Evolutionary conservation across 2,797 vertebrate species (phyloP), one percentile per base, ranked within the genome.

Genomic region (Falco peregrinus): DNA sequence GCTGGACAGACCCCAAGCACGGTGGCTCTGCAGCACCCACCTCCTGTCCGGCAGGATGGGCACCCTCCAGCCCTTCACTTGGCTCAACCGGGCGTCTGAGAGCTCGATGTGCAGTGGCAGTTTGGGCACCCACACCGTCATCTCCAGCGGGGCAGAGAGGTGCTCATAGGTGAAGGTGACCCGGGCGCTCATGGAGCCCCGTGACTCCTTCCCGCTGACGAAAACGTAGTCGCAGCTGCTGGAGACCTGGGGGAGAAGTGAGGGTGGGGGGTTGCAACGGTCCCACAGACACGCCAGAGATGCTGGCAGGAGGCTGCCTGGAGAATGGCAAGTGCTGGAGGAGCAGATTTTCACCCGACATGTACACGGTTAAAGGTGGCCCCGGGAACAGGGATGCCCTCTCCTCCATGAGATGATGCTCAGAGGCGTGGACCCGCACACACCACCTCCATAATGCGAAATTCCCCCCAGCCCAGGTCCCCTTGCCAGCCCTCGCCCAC

Each of bases 1-100:
- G 39, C 31, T 18, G 50, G 22, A 26, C 29, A 22, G 35, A 29
- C 21, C 80, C 53, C 50, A 10, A 1, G 37, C 29, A 4, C 1
- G 0, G n/a, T 16, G 33, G 39, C 10, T 22, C 29, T 1, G 0
- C 39, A 79, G 80, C 70, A 95, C 96, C 37, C 97, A 99, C 99
- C 99, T 99, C 94, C 99, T 97, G 96, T 99, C 99, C 0, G 99
- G 99, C 91, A 99, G 98, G 87, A 99, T 99, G 84, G 99, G 99
- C n/a, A 99, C 99, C 95, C 99, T 98, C 99, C 99, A 99, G 78
- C 99, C 99, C 96, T 99, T 99, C 98, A 99, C 99, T 98, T 99
- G 99, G 97, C 99, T 99, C 69, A 99, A 98, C 45, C 97, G 98
- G 95, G 96, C 91, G 14, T 99, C 99, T 0, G 99, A 99, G 4